Evolutionary conservation across 2,113 vertebrate species (phyloP).

Genomic region (Lampris megalopsis): DNA sequence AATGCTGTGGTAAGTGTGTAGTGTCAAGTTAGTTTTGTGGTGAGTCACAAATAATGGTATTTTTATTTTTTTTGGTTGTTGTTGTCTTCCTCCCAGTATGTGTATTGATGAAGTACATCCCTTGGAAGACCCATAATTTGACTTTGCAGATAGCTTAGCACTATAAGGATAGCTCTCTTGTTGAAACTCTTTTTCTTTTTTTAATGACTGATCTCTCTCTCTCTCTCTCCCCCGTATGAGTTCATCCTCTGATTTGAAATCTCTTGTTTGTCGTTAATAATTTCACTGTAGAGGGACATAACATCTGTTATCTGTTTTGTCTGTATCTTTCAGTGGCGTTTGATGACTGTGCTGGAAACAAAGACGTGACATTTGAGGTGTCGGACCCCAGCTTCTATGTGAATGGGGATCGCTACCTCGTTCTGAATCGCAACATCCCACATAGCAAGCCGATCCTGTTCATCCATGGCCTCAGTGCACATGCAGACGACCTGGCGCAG

Average conservation of each 20-base stretch:
- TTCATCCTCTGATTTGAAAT: not conserved
- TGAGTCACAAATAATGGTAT: too few relatives aligned
- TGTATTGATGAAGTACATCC: too few relatives aligned
- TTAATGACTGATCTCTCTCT: not conserved
- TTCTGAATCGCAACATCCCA: conserved; percentile 82
- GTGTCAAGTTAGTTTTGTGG: too few relatives aligned
- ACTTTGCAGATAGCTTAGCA: too few relatives aligned
- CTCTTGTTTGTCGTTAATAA: not conserved
- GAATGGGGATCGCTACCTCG: conserved; percentile 83
- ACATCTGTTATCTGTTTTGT: conserved; percentile 8
- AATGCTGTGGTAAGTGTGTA: too few relatives aligned
- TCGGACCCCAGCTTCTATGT: conserved; percentile 90
- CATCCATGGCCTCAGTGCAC: conserved; percentile 84
- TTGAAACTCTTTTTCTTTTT: too few relatives aligned
- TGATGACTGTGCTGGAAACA: conserved; percentile 92
- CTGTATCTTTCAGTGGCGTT: conserved; percentile 86
- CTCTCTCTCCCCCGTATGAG: not conserved
- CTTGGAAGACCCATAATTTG: too few relatives aligned
- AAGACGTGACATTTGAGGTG: conserved; percentile 87
- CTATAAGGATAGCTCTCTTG: too few relatives aligned
- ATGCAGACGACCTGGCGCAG: conserved; percentile 88
- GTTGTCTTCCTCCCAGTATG: too few relatives aligned
- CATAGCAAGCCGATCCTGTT: conserved; percentile 82
- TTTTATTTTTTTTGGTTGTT: too few relatives aligned
- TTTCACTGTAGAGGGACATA: not conserved